These are phyloP conservation scores for Mormyrops boulengeri DNA, from an alignment of 2,797 vertebrate genomes.

Conservation along the genomic window DNA sequence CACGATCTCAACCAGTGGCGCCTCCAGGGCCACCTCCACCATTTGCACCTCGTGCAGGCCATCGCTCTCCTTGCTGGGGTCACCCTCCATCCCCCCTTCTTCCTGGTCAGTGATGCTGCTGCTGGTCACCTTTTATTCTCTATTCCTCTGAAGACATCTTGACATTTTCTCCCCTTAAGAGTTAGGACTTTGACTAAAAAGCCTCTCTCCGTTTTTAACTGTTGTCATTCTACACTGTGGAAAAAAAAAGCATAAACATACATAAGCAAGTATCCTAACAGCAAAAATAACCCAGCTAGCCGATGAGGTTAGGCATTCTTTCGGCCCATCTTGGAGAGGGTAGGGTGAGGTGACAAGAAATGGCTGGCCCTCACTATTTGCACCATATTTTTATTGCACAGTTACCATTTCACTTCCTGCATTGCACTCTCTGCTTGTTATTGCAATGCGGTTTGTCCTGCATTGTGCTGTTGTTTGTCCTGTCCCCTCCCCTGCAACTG, in stretches of 20 bases:
- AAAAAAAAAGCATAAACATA: neutral
- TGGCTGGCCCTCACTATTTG: neutral
- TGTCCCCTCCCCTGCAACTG: neutral
- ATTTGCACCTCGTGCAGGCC: conserved; percentile 17
- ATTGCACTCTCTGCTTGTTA: neutral
- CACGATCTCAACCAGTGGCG: conserved; percentile 9
- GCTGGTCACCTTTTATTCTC: conserved; percentile 1
- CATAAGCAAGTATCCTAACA: neutral
- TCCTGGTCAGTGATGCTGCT: neutral
- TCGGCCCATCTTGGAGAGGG: no score
- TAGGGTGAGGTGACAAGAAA: no score
- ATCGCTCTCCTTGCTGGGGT: neutral
- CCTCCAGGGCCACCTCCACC: conserved; percentile 13
- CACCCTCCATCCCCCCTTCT: conserved; percentile 10
- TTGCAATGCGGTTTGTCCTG: neutral
- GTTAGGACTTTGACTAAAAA: neutral
- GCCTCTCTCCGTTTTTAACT: neutral
- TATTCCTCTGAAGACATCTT: neutral
- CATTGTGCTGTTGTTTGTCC: neutral
- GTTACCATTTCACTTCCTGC: neutral
- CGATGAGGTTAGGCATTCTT: no score
- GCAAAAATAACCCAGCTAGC: no score
- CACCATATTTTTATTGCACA: neutral
- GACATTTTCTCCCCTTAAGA: neutral
- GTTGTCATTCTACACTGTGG: neutral